phyloP scores from a whole-genome alignment of 2,797 vertebrate species.

The Cetoscarus ocellatus region DNA sequence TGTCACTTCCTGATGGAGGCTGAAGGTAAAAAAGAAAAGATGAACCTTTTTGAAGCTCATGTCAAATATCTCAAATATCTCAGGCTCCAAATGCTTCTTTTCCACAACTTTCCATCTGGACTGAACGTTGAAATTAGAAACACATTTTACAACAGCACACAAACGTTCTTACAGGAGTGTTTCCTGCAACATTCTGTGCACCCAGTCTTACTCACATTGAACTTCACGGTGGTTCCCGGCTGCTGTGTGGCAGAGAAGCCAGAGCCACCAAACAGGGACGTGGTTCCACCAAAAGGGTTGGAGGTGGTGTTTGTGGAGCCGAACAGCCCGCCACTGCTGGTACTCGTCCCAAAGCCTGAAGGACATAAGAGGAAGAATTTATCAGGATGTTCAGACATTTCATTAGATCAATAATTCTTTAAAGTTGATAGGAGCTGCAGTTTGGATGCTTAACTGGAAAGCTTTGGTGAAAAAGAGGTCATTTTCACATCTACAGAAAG shows the following conservation, averaged over 20 bases:
- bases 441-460: not conserved
- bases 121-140: too few species aligned
- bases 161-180: too few species aligned
- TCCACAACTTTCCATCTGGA: not conserved
- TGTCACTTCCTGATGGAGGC: constrained; percentile 94
- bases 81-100: too few species aligned
- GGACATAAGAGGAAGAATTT: constrained; percentile 17
- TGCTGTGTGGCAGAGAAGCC: constrained; percentile 89
- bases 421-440: not conserved
- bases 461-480: not conserved
- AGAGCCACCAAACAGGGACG: constrained; percentile 91
- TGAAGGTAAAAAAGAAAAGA: constrained; percentile 54
- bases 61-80: too few species aligned
- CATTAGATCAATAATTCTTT: not conserved
- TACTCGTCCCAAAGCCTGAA: constrained; percentile 93
- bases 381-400: constrained; percentile 11
- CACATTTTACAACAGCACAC: too few species aligned
- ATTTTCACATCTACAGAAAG: too few species aligned
- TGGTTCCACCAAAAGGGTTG: constrained; percentile 92
- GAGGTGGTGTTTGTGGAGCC: constrained; percentile 92
- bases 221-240: constrained; percentile 94
- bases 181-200: not conserved
- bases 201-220: constrained; percentile 91
- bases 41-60: too few species aligned
- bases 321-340: constrained; percentile 93